Base-by-base conservation (phyloP, 1,140 invertebrate genomes). In the Thaumatotibia leucotreta region DNA sequence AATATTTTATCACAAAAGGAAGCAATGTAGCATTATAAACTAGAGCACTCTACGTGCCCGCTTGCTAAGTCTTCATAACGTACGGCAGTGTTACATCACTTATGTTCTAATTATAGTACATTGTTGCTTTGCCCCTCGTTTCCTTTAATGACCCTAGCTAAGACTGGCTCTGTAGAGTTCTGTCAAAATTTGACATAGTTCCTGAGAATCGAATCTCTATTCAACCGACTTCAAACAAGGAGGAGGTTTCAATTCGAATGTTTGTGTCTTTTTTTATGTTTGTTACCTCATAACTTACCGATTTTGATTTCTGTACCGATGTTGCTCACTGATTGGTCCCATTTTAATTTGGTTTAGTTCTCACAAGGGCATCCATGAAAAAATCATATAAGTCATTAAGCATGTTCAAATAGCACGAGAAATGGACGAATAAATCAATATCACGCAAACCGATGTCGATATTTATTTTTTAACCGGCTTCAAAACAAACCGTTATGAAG, bases 81-180 rank as follows among this genome's bases (percentile, higher is more conserved):
- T 11, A 39, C 27, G 23, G 23, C 4, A 23, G 50, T 11, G 23
- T 27, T 54, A 27, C 23, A 24, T 54, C 33, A 39, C 9, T 39
- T 54, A 54, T 54, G 50, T 27, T 22, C 50, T 54, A 54, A 54
- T 54, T 54, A 54, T 4, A 54, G 50, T 27, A 54, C 50, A 54
- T 4, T 22, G 50, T 54, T 54, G 11, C 50, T 39, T 11, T 9
- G 9, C 14, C 2, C 9, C 14, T 39, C 14, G 33, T 39, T 39
- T 39, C 33, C 14, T 11, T n/a, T 9, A 39, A 1, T 39, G n/a
- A n/a, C n/a, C n/a, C n/a, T 39, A 9, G 10, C 14, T 39, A n/a
- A 39, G 31, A 39, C 10, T 39, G 33, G 3, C 9, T 3, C 1
- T 11, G 33, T 39, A 39, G 1, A 11, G 2, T 39, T 4, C 10